Evolutionary conservation across 2,797 vertebrate genomes (phyloP).

Genomic region (Peromyscus attwateri): DNA sequence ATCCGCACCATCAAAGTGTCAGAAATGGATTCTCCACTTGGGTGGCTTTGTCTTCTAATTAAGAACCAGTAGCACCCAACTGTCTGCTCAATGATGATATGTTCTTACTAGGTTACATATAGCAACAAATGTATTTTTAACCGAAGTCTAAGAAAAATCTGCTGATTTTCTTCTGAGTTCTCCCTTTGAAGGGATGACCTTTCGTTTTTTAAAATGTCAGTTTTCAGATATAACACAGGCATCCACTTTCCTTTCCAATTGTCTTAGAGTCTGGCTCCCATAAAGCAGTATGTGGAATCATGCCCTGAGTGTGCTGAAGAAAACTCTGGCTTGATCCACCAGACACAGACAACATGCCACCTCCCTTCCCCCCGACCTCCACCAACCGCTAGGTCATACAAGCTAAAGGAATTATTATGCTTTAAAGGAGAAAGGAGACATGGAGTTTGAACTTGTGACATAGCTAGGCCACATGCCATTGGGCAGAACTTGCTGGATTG

Average conservation of each 20-base stretch:
- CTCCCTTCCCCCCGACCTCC: neutral
- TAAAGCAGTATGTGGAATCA: neutral
- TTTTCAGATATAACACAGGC: slow-evolving; percentile 24
- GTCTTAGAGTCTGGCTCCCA: neutral
- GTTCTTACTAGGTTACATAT: neutral
- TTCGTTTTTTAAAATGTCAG: slow-evolving; percentile 20
- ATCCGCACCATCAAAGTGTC: neutral
- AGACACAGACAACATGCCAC: neutral
- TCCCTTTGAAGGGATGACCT: neutral
- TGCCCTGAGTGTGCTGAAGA: slow-evolving; percentile 9
- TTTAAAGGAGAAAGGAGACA: neutral
- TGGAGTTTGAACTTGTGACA: neutral
- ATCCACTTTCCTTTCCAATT: slow-evolving; percentile 26
- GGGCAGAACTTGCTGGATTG: neutral
- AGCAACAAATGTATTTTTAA: slow-evolving; percentile 37
- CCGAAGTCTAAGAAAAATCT: slow-evolving; percentile 21
- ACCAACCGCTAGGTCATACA: neutral
- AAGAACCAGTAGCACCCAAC: neutral
- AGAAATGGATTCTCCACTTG: neutral
- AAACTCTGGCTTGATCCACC: neutral
- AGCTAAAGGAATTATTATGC: neutral
- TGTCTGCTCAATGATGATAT: neutral
- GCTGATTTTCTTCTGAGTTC: neutral
- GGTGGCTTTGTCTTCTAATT: neutral
- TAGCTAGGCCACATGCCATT: neutral